phyloP scores from a whole-genome alignment of 92 coral and sea anemone genomes.

The Blastomussa wellsi region DNA sequence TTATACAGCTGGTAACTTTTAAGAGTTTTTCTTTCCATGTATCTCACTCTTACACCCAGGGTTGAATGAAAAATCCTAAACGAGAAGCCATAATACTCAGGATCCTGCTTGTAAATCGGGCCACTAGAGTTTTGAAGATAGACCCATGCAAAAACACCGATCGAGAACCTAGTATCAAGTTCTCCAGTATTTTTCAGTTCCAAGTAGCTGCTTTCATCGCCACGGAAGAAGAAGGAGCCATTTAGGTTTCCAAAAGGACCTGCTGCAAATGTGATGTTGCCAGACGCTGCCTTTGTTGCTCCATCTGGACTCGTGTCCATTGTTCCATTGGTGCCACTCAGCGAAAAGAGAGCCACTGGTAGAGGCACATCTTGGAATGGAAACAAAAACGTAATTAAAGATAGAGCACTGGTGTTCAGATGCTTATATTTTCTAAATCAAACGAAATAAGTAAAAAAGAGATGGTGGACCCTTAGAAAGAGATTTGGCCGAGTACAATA shows the following conservation, averaged over 20 bases:
- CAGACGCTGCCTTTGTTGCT: not conserved
- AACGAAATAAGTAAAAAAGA: no score
- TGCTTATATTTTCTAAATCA: no score
- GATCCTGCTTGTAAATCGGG: conserved; percentile 10
- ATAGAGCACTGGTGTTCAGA: not conserved
- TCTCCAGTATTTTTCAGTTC: conserved; percentile 5
- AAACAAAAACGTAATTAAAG: not conserved
- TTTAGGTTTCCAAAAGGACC: conserved; percentile 40
- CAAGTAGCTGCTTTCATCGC: conserved; percentile 17
- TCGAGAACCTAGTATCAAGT: conserved; percentile 30
- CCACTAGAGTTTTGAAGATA: conserved; percentile 19
- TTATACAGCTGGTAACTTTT: not conserved
- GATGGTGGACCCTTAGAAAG: no score
- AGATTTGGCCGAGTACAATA: no score
- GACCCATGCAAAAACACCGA: conserved; percentile 18
- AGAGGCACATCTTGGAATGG: conserved; percentile 17
- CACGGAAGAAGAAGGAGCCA: conserved; percentile 39
- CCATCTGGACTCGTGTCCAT: conserved; percentile 18
- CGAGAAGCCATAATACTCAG: not conserved
- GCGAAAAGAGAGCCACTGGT: conserved; percentile 27
- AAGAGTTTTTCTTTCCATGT: not conserved
- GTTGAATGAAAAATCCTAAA: not conserved
- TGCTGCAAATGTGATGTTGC: conserved; percentile 15
- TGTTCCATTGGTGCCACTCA: conserved; percentile 27
- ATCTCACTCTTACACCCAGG: conserved; percentile 10